Base-by-base conservation (phyloP, 1,140 invertebrate genomes). In the Penaeus vannamei region DNA sequence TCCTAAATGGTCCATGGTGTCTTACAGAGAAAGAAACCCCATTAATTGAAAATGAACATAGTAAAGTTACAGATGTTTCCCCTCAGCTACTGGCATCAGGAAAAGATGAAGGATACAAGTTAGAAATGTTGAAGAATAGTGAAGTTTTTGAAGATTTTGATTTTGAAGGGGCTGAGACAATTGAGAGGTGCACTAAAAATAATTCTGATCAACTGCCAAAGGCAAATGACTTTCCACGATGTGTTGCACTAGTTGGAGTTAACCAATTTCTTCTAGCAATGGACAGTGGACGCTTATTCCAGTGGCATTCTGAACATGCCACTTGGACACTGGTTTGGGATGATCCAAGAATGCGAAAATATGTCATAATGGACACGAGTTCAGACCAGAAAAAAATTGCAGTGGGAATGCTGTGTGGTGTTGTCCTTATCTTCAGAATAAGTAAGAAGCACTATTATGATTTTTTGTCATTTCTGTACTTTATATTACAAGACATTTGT, bases 281-380 rank as follows among this genome's bases (percentile, higher is more conserved):
- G 76, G 83, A 89, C 32, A 84, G 82, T 80, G 87, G 87, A 62
- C 53, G 77, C n/a, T 26, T 89, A 22, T 89, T 79, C 69, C 79
- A 23, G 7, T 79, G 83, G 80, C 36, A 80, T 20, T 62, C n/a
- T 32, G 61, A 79, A 8, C 36, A 53, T 22, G 76, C 66, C 17
- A 62, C 72, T 36, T 89, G 87, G 87, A 32, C n/a, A 22, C 61
- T 89, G 22, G 36, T 69, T n/a, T 80, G 80, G 60, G 66, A 89
- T n/a, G 87, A 89, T 66, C 19, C 84, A 26, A 84, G 82, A 79
- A 66, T 89, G 36, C 64, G 53, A n/a, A 89, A 84, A 26, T 89
- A 89, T 66, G 82, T 60, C 22, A 61, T 89, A 59, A 46, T 89
- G 82, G 81, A 89, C 42, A 53, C 69, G 1, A 42, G 82, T 53